These are phyloP conservation scores for Amyelois transitella DNA, from an alignment of 1,140 invertebrate species.

Conservation along the genomic window DNA sequence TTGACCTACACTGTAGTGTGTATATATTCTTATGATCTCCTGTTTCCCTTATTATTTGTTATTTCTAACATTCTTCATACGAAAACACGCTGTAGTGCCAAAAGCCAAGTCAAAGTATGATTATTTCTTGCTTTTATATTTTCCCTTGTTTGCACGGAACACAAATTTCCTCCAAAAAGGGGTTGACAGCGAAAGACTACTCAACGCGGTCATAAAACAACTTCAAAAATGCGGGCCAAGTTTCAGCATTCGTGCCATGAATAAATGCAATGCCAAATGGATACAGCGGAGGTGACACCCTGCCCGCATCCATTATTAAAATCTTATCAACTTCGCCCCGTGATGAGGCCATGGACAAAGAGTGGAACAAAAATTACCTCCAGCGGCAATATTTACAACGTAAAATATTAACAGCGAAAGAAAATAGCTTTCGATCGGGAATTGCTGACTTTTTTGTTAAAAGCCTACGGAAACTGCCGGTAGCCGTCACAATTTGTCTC, in stretches of 20 bases:
- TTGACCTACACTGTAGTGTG: too few species aligned
- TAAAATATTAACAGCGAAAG: not conserved
- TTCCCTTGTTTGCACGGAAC: too few species aligned
- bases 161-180: not conserved
- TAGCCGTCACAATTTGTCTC: not conserved
- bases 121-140: too few species aligned
- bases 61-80: too few species aligned
- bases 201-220: not conserved
- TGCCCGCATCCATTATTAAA: slow-evolving; percentile 23
- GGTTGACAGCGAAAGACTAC: too few species aligned
- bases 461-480: not conserved
- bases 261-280: slow-evolving; percentile 1
- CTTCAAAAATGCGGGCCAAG: slow-evolving; percentile 2
- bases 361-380: slow-evolving; percentile 14
- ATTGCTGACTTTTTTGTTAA: not conserved
- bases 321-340: slow-evolving; percentile 20
- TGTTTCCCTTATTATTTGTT: too few species aligned
- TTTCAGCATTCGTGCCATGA: slow-evolving; percentile 2
- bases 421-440: not conserved
- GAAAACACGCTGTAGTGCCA: too few species aligned
- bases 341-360: slow-evolving; percentile 12
- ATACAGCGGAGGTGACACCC: slow-evolving; percentile 14
- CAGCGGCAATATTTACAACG: not conserved
- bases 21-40: too few species aligned
- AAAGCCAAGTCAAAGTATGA: too few species aligned